These are phyloP conservation scores for Lymantria monacha DNA, from an alignment of 2,888 invertebrate species.

Conservation along the genomic window DNA sequence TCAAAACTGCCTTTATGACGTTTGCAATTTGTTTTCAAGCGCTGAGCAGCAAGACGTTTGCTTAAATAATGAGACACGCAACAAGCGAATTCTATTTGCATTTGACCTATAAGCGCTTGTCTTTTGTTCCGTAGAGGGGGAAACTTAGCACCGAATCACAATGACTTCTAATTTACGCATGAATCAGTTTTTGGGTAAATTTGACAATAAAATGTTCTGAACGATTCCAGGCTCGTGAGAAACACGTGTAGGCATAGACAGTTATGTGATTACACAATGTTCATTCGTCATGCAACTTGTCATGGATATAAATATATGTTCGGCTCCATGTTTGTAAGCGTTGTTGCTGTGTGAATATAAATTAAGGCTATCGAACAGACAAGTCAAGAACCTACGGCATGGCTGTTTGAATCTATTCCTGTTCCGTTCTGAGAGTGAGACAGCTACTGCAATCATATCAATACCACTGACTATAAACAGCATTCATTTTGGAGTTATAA, in stretches of 20 bases:
- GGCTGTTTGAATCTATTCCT: conserved; percentile 32
- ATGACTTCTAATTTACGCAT: conserved; percentile 13
- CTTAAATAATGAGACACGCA: conserved; percentile 63
- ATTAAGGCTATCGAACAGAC: conserved; percentile 50
- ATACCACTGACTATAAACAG: conserved; percentile 15
- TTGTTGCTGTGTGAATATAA: conserved; percentile 58
- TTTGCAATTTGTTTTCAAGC: conserved; percentile 66
- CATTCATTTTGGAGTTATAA: conserved; percentile 15
- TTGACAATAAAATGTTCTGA: not conserved
- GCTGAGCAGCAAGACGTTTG: conserved; percentile 54
- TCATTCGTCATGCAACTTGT: conserved; percentile 41
- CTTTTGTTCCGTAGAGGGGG: conserved; percentile 45
- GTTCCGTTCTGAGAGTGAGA: conserved; percentile 30
- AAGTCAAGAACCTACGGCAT: conserved; percentile 35
- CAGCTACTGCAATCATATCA: conserved; percentile 16
- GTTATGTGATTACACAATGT: conserved; percentile 15
- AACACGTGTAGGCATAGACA: conserved; percentile 15
- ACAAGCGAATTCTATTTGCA: conserved; percentile 72
- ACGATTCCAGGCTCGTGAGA: conserved; percentile 1
- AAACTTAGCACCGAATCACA: conserved; percentile 18
- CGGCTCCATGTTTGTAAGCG: conserved; percentile 47
- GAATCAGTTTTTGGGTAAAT: conserved; percentile 6
- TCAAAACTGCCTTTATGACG: conserved; percentile 68
- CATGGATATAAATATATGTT: conserved; percentile 54
- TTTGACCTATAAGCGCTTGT: conserved; percentile 67